Conservation (phyloP, 1,140 invertebrate species). For the Sitodiplosis mosellana region DNA sequence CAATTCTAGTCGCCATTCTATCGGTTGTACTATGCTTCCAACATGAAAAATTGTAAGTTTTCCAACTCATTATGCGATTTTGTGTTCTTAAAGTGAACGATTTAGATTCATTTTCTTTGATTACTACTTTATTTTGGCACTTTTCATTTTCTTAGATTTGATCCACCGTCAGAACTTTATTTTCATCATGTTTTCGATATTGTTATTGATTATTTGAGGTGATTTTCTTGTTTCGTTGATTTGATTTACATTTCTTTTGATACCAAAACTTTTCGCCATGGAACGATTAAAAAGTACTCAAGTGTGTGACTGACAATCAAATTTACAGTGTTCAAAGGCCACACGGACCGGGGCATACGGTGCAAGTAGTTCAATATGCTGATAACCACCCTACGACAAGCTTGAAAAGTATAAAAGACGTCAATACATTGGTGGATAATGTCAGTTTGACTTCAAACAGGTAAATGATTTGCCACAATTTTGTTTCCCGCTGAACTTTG, state of each 20-base stretch:
- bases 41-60: conserved; percentile 63
- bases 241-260: neutral
- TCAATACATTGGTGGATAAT: conserved; percentile 18
- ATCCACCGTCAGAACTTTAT: conserved; percentile 23
- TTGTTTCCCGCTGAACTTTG: too few relatives aligned
- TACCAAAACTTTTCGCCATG: neutral
- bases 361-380: conserved; percentile 25
- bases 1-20: conserved; percentile 42
- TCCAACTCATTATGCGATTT: neutral
- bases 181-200: conserved; percentile 24
- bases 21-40: conserved; percentile 58
- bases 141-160: conserved; percentile 12
- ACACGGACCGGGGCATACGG: conserved; percentile 7
- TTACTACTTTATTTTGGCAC: conserved; percentile 5
- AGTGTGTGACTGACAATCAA: neutral
- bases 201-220: conserved; percentile 14
- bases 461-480: too few relatives aligned
- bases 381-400: conserved; percentile 19
- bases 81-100: neutral
- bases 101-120: conserved; percentile 1
- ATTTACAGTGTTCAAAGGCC: neutral
- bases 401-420: conserved; percentile 22
- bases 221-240: conserved; percentile 1
- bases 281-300: neutral
- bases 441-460: conserved; percentile 19